A percentile compares a stretch with the other conserved stretches of the same genome.
Evolutionary conservation across 2,888 invertebrate genomes (phyloP).

Genomic region (Pseudanteris insignis): DNA sequence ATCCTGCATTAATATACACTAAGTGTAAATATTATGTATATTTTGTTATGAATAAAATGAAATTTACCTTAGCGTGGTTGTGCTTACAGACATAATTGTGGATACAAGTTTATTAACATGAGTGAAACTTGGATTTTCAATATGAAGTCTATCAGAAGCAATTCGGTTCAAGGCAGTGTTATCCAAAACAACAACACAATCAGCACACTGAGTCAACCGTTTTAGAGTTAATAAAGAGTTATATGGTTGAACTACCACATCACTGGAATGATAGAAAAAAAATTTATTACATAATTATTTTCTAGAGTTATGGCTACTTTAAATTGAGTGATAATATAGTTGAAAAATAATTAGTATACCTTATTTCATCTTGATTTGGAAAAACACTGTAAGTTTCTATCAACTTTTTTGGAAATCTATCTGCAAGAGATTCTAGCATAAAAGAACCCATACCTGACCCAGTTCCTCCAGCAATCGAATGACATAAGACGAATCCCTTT

Average conservation of each 20-base stretch:
- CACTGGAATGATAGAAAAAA: conserved; percentile 71
- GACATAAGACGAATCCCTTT: conserved; percentile 98
- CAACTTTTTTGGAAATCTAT: conserved; percentile 96
- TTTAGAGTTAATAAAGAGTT: conserved; percentile 95
- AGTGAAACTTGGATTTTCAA: conserved; percentile 94
- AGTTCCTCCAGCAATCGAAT: conserved; percentile 99
- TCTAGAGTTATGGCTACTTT: neutral
- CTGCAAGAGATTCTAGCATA: conserved; percentile 86
- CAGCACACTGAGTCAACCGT: conserved; percentile 92
- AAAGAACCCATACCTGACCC: conserved; percentile 99
- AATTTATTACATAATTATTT: neutral
- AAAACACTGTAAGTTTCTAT: conserved; percentile 99
- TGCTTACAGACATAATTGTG: conserved; percentile 98
- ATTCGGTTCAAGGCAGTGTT: conserved; percentile 96
- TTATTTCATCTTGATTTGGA: conserved; percentile 95
- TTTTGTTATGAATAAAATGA: conserved; percentile 10
- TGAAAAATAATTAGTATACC: conserved; percentile 67
- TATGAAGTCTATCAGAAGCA: conserved; percentile 91
- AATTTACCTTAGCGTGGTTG: conserved; percentile 85
- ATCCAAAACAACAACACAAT: conserved; percentile 96
- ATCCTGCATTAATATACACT: no score
- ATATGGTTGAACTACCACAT: conserved; percentile 96
- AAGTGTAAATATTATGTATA: no score
- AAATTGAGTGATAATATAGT: neutral
- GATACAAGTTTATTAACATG: conserved; percentile 98